Conservation (phyloP, 2,797 vertebrate genomes). For the Poeciliopsis paucimaculata region DNA sequence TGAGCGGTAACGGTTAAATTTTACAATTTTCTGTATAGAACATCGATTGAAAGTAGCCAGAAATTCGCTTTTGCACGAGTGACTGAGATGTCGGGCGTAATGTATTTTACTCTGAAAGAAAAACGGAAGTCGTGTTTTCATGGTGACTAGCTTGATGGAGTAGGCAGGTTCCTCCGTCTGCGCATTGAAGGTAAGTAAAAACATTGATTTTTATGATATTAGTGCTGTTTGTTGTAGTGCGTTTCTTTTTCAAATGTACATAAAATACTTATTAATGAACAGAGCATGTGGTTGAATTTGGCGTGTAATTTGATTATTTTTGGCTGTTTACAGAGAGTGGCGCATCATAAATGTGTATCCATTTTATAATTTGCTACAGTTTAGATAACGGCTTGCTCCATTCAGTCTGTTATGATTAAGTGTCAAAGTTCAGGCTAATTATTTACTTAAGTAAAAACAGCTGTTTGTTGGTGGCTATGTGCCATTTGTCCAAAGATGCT, state of each 20-base stretch:
- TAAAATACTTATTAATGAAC: not conserved
- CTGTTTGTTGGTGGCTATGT: constrained; percentile 20
- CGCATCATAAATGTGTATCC: constrained; percentile 15
- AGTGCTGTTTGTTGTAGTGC: not conserved
- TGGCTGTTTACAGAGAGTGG: constrained; percentile 44
- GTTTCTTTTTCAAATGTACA: not conserved
- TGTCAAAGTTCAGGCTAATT: not conserved
- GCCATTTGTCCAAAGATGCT: not conserved
- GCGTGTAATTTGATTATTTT: not conserved
- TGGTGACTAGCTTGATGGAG: constrained; percentile 14
- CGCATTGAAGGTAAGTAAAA: constrained; percentile 66
- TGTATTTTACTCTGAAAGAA: constrained; percentile 44
- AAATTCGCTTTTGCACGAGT: not conserved
- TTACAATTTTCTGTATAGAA: not conserved
- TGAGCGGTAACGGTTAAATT: not conserved
- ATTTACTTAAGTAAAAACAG: not conserved
- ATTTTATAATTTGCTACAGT: not conserved
- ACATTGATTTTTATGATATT: not conserved
- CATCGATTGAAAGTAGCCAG: not conserved
- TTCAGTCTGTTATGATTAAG: not conserved
- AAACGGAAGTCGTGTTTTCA: not conserved
- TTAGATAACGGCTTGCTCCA: not conserved
- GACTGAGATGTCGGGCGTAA: not conserved
- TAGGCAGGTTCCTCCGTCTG: constrained; percentile 32
- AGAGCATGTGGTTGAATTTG: too few relatives aligned